Conservation (phyloP, 2,113 vertebrate genomes). For the Dipodomys spectabilis region DNA sequence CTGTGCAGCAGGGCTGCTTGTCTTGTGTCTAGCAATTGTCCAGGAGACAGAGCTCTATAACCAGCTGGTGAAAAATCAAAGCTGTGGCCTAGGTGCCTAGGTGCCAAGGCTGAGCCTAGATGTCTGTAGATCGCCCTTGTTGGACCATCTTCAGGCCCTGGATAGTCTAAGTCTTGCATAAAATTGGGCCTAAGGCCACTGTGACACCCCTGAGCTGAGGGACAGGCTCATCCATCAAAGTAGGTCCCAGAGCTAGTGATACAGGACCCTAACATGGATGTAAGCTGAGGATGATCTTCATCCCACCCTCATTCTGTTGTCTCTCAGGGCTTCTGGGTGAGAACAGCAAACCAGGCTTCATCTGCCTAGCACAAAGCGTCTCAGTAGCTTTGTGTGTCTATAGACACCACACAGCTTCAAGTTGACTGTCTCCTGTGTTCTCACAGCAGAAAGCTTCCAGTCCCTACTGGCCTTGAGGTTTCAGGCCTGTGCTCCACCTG, state of each 20-base stretch:
- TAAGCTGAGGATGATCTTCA: background rate
- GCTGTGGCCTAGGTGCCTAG: fast-evolving
- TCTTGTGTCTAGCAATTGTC: constrained; percentile 49
- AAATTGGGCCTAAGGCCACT: background rate
- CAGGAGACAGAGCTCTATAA: background rate
- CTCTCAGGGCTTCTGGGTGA: background rate
- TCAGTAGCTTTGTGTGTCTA: background rate
- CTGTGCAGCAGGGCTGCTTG: background rate
- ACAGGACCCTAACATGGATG: background rate
- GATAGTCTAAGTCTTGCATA: background rate
- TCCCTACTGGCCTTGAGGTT: background rate
- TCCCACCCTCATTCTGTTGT: background rate
- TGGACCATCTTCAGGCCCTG: background rate
- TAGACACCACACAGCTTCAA: background rate
- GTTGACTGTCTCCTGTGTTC: background rate
- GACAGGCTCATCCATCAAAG: background rate
- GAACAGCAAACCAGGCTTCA: background rate
- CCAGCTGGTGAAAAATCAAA: constrained; percentile 11
- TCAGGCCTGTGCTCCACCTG: fast-evolving
- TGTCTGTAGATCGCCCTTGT: background rate
- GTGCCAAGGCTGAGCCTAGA: background rate
- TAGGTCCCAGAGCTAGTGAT: background rate
- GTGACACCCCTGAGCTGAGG: fast-evolving
- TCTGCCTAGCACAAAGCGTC: background rate
- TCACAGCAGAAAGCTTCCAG: background rate